These are phyloP conservation scores for Lanistes nyassanus DNA, from an alignment of 1,140 invertebrate genomes.

Conservation along the genomic window DNA sequence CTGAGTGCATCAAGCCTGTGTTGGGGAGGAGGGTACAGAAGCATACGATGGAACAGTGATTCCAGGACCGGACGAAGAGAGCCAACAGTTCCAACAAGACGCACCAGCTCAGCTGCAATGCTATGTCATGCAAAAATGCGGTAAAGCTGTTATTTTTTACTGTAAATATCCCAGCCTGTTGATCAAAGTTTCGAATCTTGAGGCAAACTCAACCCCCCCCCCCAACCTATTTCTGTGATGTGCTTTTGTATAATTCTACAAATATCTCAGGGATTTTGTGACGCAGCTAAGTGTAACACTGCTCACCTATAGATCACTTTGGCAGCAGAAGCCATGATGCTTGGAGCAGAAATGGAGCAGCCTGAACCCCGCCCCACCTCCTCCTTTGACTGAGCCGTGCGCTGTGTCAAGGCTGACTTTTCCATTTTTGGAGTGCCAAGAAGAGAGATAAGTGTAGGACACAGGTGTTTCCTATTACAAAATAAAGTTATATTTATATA, in stretches of 20 bases:
- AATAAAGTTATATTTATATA: too few relatives aligned
- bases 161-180: too few relatives aligned
- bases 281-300: too few relatives aligned
- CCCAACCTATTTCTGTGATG: too few relatives aligned
- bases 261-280: too few relatives aligned
- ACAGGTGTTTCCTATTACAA: constrained; percentile 83
- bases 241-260: too few relatives aligned
- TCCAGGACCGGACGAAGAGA: constrained; percentile 88
- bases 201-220: too few relatives aligned
- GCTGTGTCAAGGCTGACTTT: constrained; percentile 73
- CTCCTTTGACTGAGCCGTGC: constrained; percentile 57
- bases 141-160: background rate
- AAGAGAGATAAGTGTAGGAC: constrained; percentile 86
- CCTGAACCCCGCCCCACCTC: constrained; percentile 77
- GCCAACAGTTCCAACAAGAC: constrained; percentile 84
- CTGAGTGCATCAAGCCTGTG: constrained; percentile 87
- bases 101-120: constrained; percentile 87
- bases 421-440: constrained; percentile 83
- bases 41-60: constrained; percentile 90
- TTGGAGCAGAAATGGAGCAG: constrained; percentile 77
- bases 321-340: constrained; percentile 81
- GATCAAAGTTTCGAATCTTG: too few relatives aligned
- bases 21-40: constrained; percentile 84
- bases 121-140: constrained; percentile 68
- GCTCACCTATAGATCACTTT: constrained; percentile 86